Evolutionary conservation across 1,140 invertebrate genomes (phyloP), one percentile per base, ranked within the genome.

Genomic region (Sarcophaga peregrina): DNA sequence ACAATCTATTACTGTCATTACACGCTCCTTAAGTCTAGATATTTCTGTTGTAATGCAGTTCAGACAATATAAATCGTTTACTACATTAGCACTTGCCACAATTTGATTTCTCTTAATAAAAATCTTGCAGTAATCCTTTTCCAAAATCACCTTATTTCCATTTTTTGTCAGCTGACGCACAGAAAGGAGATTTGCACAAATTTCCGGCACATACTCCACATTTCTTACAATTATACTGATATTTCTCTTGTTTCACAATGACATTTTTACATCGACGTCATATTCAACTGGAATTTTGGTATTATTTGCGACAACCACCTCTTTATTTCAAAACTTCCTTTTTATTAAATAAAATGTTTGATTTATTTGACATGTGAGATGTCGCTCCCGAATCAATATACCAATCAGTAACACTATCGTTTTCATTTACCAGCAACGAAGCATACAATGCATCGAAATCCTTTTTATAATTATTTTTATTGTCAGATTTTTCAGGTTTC

Each of bases 41-140:
- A n/a, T n/a, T n/a, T n/a, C n/a, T n/a, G n/a, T n/a, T n/a, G n/a
- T n/a, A n/a, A n/a, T n/a, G n/a, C n/a, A n/a, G n/a, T n/a, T n/a
- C n/a, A n/a, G n/a, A n/a, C n/a, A n/a, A n/a, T n/a, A n/a, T n/a
- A n/a, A n/a, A n/a, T n/a, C n/a, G n/a, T n/a, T n/a, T n/a, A n/a
- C n/a, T n/a, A n/a, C n/a, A n/a, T n/a, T n/a, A n/a, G n/a, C n/a
- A n/a, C n/a, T n/a, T n/a, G 52, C 80, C 3, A 76, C 50, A 10
- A 75, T 7, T 47, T 15, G 17, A 48, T 20, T 75, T 13, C 75
- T 58, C 20, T 46, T 10, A 15, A 90, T 3, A 91, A 75, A 15
- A 73, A 81, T 74, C 81, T 47, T 75, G 83, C 82, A 6, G 88
- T 58, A 1, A 87, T 85, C 89, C 84, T 48, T 85, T 6, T 50